These are phyloP conservation scores for Microhierax caerulescens DNA, from an alignment of 2,797 vertebrate species.

Conservation along the genomic window DNA sequence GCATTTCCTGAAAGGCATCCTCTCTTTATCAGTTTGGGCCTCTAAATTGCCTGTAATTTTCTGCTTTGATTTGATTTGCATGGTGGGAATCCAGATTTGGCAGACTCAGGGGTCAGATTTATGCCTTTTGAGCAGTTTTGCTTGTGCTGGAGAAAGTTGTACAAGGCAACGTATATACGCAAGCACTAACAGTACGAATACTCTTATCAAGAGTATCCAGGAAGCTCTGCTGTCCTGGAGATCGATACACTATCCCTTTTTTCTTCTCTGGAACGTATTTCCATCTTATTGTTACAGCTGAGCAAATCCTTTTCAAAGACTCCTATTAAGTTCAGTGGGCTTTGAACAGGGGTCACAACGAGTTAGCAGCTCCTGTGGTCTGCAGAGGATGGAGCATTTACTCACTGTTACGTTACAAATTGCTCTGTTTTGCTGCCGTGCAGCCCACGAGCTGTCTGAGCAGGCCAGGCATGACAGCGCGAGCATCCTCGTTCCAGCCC, in stretches of 20 bases:
- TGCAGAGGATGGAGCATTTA: neutral
- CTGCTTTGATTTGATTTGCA: neutral
- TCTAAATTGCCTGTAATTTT: neutral
- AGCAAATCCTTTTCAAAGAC: neutral
- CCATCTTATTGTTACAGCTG: neutral
- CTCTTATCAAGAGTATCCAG: neutral
- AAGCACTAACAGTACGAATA: neutral
- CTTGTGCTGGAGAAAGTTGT: neutral
- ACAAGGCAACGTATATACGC: neutral
- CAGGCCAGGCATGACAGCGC: accelerated
- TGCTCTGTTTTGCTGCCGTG: accelerated
- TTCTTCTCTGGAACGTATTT: neutral
- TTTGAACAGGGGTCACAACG: conserved; percentile 34
- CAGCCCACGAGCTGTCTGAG: neutral
- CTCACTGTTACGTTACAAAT: neutral
- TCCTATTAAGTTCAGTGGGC: neutral
- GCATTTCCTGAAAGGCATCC: neutral
- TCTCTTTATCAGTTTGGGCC: neutral
- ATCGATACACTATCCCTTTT: neutral
- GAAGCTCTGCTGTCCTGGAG: neutral
- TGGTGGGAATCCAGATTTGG: neutral
- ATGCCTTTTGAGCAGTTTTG: neutral
- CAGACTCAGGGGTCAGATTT: neutral
- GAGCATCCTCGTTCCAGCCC: neutral
- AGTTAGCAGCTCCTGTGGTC: conserved; percentile 33